Evolutionary conservation across 1,140 invertebrate genomes (phyloP), one percentile per base, ranked within the genome.

Genomic region (Bombus haemorrhoidalis): DNA sequence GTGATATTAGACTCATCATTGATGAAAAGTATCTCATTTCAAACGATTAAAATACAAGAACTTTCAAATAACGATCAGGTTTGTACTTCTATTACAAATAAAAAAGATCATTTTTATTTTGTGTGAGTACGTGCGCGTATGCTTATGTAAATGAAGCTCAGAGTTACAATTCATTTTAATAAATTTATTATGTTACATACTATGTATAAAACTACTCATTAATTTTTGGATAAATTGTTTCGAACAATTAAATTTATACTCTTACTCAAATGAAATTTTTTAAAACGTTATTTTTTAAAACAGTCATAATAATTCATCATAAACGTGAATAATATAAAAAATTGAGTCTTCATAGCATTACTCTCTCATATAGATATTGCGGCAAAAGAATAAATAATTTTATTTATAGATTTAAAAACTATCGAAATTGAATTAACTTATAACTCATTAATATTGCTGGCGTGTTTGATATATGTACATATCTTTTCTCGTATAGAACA

Each of bases 1-100:
- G 96, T 97, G 10, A 91, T 97, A 59, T 95, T 97, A 82, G 96
- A 96, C 74, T 97, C 97, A 57, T 94, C 95, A n/a, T 95, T 96
- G 79, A 97, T 97, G 25, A 96, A 96, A 91, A 98, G 97, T 2
- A 96, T 97, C 39, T 96, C 97, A 88, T 97, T 96, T 95, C 98
- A 98, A 95, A 96, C 96, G 43, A 96, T 98, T n/a, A 97, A 97
- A 95, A 95, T 98, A 85, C 97, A 98, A 95, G 98, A 98, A 94
- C 96, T 97, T 86, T 94, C 96, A 64, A 94, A 94, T 83, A 96
- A 97, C 90, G 96, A 97, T 79, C 95, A 96, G 93, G 96, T 96
- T 90, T 64, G 47, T 79, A 79, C 41, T 64, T 86, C 76, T 74
- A 81, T 71, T 69, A 83, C 15, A 57, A 78, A 81, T 86, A 72